These are phyloP conservation scores for Octomys mimax DNA, from an alignment of 2,797 vertebrate genomes.

Conservation along the genomic window DNA sequence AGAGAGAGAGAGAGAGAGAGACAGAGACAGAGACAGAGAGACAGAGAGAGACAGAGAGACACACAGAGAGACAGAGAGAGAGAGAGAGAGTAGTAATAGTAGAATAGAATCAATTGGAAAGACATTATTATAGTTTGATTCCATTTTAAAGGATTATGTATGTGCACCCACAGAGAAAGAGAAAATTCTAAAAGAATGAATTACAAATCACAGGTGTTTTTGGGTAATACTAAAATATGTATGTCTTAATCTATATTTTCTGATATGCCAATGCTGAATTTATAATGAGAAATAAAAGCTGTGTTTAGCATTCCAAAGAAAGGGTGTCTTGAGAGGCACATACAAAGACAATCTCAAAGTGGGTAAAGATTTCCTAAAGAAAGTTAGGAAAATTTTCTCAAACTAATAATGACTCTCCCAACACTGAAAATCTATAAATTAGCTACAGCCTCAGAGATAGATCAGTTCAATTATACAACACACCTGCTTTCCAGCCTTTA, in stretches of 20 bases:
- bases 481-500: conserved; percentile 37
- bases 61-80: too few relatives aligned
- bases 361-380: conserved; percentile 51
- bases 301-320: conserved; percentile 33
- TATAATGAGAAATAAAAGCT: conserved; percentile 21
- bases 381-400: conserved; percentile 59
- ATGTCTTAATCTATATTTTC: conserved; percentile 29
- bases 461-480: conserved; percentile 58
- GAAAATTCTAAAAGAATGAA: conserved; percentile 46
- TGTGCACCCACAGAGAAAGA: background rate
- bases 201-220: background rate
- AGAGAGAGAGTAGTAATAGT: background rate
- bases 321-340: background rate
- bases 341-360: conserved; percentile 35
- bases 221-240: background rate
- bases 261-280: background rate
- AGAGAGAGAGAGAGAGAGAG: too few relatives aligned
- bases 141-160: conserved; percentile 32
- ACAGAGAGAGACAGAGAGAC: too few relatives aligned
- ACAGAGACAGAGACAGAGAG: too few relatives aligned
- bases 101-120: conserved; percentile 33
- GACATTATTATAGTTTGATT: background rate
- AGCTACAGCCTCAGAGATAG: conserved; percentile 55
- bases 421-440: conserved; percentile 71
- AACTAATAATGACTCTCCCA: conserved; percentile 65